A percentile compares a stretch with the other conserved stretches of the same genome.
Evolutionary conservation across 2,113 vertebrate species (phyloP).

Genomic region (Porphyrio hochstetteri): DNA sequence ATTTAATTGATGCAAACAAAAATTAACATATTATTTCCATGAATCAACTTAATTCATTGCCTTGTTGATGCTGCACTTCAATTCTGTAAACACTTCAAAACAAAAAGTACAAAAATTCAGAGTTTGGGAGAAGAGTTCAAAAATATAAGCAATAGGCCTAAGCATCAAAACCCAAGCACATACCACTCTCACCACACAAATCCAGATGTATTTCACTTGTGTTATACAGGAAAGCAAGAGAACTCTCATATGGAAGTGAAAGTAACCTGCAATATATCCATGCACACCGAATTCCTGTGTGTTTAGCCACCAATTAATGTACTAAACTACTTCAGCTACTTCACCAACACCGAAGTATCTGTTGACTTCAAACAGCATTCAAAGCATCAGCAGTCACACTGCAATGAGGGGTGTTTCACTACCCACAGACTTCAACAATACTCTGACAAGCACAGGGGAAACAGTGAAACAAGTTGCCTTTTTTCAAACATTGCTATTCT

Average conservation of each 20-base stretch:
- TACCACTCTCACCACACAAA: neutral
- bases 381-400: neutral
- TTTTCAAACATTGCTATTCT: neutral
- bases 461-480: neutral
- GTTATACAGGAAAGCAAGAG: neutral
- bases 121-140: neutral
- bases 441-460: neutral
- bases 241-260: neutral
- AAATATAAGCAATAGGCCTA: neutral
- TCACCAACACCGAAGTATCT: neutral
- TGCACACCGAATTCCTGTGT: neutral
- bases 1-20: neutral
- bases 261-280: neutral
- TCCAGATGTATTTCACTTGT: neutral
- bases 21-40: neutral
- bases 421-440: neutral
- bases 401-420: neutral
- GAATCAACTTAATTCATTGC: neutral
- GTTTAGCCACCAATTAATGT: neutral
- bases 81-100: neutral
- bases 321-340: neutral
- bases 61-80: neutral
- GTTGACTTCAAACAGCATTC: neutral
- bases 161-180: neutral
- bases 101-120: neutral